Evolutionary conservation across 2,113 vertebrate species (phyloP).

Genomic region (Alligator mississippiensis): DNA sequence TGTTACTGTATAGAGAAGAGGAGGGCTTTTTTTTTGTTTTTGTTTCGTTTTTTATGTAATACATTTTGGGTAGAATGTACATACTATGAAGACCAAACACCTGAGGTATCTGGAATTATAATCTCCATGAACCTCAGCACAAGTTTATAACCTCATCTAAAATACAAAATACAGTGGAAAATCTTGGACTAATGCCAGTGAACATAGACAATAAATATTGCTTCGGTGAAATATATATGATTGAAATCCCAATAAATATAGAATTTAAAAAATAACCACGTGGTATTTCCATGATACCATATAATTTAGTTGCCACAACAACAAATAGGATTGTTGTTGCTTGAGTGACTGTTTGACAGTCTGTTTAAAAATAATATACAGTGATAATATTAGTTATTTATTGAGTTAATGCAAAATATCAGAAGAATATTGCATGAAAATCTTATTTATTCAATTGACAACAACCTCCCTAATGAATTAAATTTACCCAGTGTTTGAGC

Average conservation of each 20-base stretch:
- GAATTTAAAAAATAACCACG: constrained; percentile 40
- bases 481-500: background rate
- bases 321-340: background rate
- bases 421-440: background rate
- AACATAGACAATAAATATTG: background rate
- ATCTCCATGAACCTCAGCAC: background rate
- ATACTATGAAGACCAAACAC: background rate
- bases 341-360: background rate
- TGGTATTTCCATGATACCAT: constrained; percentile 20
- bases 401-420: constrained; percentile 44
- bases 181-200: background rate
- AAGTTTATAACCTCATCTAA: background rate
- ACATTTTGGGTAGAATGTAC: background rate
- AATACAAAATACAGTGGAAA: background rate
- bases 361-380: constrained; percentile 2
- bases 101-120: background rate
- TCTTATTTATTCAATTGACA: constrained; percentile 7
- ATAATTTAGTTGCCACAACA: constrained; percentile 20
- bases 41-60: background rate
- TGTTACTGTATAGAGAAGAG: background rate
- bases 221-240: constrained; percentile 10
- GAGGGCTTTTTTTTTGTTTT: background rate
- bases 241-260: constrained; percentile 23
- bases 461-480: constrained; percentile 31
- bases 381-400: constrained; percentile 54